phyloP scores from a whole-genome alignment of 2,797 vertebrate genomes.

The Heliangelus exortis region DNA sequence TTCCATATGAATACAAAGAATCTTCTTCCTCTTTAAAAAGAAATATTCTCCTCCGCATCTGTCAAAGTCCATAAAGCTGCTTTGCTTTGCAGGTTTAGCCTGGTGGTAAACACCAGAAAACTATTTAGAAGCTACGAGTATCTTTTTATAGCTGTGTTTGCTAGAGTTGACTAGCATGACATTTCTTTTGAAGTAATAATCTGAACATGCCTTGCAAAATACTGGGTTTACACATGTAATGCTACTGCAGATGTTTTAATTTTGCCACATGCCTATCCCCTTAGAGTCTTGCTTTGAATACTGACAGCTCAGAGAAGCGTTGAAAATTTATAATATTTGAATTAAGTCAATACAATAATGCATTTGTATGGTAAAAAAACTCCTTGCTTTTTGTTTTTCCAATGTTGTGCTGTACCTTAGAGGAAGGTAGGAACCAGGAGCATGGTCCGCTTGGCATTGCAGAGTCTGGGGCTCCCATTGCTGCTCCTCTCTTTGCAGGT shows the following conservation, averaged over 20 bases:
- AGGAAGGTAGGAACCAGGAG: background rate
- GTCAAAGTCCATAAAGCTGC: background rate
- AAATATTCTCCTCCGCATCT: background rate
- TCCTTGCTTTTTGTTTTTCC: background rate
- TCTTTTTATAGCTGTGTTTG: background rate
- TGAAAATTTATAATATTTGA: background rate
- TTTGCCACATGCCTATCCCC: background rate
- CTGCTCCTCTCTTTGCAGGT: background rate
- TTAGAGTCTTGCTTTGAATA: background rate
- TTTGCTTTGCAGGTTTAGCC: background rate
- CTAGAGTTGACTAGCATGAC: background rate
- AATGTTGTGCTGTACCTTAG: background rate
- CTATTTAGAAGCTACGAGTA: background rate
- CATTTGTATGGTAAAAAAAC: background rate
- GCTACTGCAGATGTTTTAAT: background rate
- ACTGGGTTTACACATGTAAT: background rate
- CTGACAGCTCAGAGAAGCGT: background rate
- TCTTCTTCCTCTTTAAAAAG: background rate
- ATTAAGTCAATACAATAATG: background rate
- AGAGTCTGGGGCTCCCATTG: background rate
- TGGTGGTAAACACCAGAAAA: background rate
- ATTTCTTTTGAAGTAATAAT: background rate
- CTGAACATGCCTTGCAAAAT: background rate
- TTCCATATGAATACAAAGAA: constrained; percentile 17
- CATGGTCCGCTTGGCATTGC: background rate